Percentiles rank a stretch among this genome's conserved stretches.
Conservation (phyloP, 1,140 invertebrate genomes). For the Batillaria attramentaria region DNA sequence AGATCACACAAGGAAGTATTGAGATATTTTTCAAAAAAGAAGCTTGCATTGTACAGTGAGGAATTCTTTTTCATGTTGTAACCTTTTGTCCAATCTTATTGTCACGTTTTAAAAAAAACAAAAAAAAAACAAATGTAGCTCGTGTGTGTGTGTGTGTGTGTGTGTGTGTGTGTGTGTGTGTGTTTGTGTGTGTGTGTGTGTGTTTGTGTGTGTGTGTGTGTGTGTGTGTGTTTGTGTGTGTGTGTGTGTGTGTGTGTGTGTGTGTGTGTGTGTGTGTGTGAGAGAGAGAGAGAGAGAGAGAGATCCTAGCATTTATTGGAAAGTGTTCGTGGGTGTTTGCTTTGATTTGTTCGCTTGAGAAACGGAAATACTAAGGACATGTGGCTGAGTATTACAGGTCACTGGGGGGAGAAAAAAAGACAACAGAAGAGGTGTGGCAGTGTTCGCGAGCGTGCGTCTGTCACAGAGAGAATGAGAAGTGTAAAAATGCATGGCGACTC, state of each 20-base stretch:
- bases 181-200: not conserved
- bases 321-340: not conserved
- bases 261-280: conserved; percentile 5
- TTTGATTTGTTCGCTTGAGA: not conserved
- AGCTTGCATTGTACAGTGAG: not conserved
- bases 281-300: not conserved
- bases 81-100: not conserved
- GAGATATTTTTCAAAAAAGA: too few species aligned
- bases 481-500: too few species aligned
- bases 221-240: not conserved
- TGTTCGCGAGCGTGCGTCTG: too few species aligned
- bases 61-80: too few species aligned
- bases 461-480: too few species aligned
- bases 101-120: too few species aligned
- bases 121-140: too few species aligned
- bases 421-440: conserved; percentile 5
- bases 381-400: not conserved
- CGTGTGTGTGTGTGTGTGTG: not conserved
- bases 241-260: conserved; percentile 22
- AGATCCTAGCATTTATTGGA: not conserved
- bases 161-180: not conserved
- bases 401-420: not conserved
- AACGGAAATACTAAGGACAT: not conserved
- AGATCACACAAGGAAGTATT: too few species aligned
- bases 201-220: not conserved